Evolutionary conservation across 1,140 invertebrate species (phyloP).

Genomic region (Arctopsyche grandis): DNA sequence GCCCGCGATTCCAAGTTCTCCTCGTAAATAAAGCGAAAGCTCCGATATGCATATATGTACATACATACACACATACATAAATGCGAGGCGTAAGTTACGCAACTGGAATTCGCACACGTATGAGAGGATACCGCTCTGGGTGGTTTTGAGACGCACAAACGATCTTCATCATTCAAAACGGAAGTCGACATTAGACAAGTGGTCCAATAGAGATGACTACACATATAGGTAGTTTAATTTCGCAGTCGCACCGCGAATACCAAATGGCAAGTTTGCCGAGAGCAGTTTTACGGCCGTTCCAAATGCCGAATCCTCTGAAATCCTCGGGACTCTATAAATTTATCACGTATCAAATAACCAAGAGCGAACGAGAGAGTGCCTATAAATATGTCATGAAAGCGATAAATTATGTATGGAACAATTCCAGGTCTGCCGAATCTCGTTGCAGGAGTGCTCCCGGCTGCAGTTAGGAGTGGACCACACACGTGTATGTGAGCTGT

Average conservation of each 20-base stretch:
- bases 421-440: constrained; percentile 37
- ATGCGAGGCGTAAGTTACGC: too few species aligned
- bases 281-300: background rate
- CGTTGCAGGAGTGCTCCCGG: constrained; percentile 20
- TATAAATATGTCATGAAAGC: constrained; percentile 37
- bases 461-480: background rate
- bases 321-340: constrained; percentile 22
- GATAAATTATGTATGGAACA: constrained; percentile 43
- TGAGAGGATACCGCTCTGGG: too few species aligned
- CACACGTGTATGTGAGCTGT: background rate
- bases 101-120: too few species aligned
- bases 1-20: too few species aligned
- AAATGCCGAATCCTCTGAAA: background rate
- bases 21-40: too few species aligned
- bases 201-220: background rate
- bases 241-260: background rate
- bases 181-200: background rate
- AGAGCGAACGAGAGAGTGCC: constrained; percentile 13
- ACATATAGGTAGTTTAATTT: background rate
- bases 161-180: constrained; percentile 7
- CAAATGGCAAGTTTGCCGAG: background rate
- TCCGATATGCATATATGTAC: too few species aligned
- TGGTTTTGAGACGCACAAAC: background rate
- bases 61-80: too few species aligned
- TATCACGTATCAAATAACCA: constrained; percentile 42